These are phyloP conservation scores for Varanus komodoensis DNA, from an alignment of 2,113 vertebrate species.

Conservation along the genomic window DNA sequence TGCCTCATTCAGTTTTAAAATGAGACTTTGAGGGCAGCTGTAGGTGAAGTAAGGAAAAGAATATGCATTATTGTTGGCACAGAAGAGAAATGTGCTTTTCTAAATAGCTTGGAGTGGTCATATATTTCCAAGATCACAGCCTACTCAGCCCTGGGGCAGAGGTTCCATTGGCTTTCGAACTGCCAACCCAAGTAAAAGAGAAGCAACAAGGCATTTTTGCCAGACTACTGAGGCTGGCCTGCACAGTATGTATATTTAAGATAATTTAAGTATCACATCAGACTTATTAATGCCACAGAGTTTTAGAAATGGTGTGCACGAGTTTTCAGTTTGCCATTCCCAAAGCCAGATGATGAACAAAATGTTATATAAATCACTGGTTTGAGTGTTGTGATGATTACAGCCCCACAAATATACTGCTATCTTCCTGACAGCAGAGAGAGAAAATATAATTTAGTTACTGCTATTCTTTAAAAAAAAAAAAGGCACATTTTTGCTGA, in stretches of 20 bases:
- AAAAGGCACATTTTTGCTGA: slow-evolving; percentile 17
- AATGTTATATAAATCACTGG: background rate
- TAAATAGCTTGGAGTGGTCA: background rate
- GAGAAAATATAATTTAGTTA: background rate
- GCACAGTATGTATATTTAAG: background rate
- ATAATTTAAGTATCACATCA: background rate
- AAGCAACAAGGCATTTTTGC: background rate
- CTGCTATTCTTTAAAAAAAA: slow-evolving; percentile 43
- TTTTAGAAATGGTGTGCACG: background rate
- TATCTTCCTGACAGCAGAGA: background rate
- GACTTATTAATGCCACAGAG: background rate
- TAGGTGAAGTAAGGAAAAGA: background rate
- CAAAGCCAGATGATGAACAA: slow-evolving; percentile 19
- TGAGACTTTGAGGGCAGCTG: background rate
- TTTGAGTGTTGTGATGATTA: slow-evolving; percentile 22
- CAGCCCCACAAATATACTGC: background rate
- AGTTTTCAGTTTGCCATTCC: background rate
- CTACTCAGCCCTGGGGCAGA: background rate
- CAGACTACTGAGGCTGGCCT: no score
- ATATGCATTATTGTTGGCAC: background rate
- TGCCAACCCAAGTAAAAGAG: background rate
- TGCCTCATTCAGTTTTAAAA: background rate
- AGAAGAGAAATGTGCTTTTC: background rate
- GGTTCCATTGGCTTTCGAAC: background rate
- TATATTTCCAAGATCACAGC: background rate